Evolutionary conservation across 2,113 vertebrate genomes (phyloP), one percentile per base, ranked within the genome.

Genomic region (Globicephala melas): DNA sequence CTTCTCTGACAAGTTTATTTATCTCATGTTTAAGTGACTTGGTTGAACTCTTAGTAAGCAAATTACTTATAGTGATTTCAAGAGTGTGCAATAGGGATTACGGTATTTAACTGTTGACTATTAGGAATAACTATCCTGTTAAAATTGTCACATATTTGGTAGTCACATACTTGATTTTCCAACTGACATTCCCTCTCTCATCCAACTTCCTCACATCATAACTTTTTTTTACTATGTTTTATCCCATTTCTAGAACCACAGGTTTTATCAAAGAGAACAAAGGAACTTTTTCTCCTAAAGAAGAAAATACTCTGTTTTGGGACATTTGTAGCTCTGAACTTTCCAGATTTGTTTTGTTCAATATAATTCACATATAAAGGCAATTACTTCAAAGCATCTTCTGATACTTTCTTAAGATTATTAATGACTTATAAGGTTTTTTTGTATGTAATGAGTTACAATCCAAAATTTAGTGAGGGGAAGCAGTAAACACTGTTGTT

Each of bases 291-390:
- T 55, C 0, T 1, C 5, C 36, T 77, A 50, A 76, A 65, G 53
- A 79, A 89, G 11, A 89, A 80, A 60, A 58, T 71, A 38, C 36
- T 92, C 12, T 86, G 17, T 55, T 53, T 95, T 53, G 71, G 8
- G 50, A 26, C 28, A 11, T 95, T 81, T 86, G 55, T 93, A 41
- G 4, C 6, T 36, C 28, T 83, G 11, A 25, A 88, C 38, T 44
- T 88, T 14, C 26, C 25, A 65, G 79, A 81, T 83, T 85, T 90
- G 4, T 94, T 97, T 97, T 93, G 2, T 13, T 98, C 84, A 98
- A 94, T 89, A 8, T 67, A 93, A 94, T 96, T 79, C 15, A 60
- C 68, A 41, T 76, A 53, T 70, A 91, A 74, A 73, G 67, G 12
- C 89, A 95, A 91, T 96, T 85, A 33, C 25, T 65, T 47, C 53